Evolutionary conservation across 2,888 invertebrate genomes (phyloP).

Genomic region (Dryobota labecula): DNA sequence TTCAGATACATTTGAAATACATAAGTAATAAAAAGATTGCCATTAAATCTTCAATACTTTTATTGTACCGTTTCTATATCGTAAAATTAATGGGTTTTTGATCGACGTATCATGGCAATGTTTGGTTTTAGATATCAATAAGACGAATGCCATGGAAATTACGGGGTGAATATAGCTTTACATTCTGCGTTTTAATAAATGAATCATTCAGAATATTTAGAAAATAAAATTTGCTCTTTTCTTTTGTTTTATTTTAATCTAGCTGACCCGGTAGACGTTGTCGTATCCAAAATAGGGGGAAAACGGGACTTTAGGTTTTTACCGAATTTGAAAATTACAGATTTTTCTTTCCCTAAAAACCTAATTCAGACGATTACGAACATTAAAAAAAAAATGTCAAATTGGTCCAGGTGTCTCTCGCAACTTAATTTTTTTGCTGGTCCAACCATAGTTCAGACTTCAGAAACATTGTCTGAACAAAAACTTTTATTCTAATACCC

Average conservation of each 20-base stretch:
- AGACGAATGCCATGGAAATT: conserved; percentile 11
- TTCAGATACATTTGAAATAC: conserved; percentile 38
- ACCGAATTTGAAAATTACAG: too few species aligned
- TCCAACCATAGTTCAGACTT: neutral
- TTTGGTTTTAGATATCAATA: conserved; percentile 35
- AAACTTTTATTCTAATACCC: neutral
- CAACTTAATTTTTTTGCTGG: neutral
- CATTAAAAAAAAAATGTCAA: too few species aligned
- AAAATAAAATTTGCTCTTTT: neutral
- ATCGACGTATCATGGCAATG: conserved; percentile 33
- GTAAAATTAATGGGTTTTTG: conserved; percentile 50
- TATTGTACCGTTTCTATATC: conserved; percentile 41
- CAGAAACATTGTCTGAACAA: conserved; percentile 3
- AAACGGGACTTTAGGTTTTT: too few species aligned
- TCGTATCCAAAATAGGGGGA: too few species aligned
- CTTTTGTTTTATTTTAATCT: too few species aligned
- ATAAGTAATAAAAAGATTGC: conserved; percentile 33
- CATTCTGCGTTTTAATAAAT: conserved; percentile 6
- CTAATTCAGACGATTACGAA: too few species aligned
- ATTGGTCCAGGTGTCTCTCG: too few species aligned
- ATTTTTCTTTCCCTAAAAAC: too few species aligned
- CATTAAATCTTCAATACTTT: conserved; percentile 41
- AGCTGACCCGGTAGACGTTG: too few species aligned
- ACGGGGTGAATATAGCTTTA: conserved; percentile 15
- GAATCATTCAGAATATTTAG: neutral